Percentiles rank a stretch among this genome's conserved stretches.
These are phyloP conservation scores for Caenorhabditis brenneri DNA, from an alignment of 1,140 invertebrate genomes.

Conservation along the genomic window DNA sequence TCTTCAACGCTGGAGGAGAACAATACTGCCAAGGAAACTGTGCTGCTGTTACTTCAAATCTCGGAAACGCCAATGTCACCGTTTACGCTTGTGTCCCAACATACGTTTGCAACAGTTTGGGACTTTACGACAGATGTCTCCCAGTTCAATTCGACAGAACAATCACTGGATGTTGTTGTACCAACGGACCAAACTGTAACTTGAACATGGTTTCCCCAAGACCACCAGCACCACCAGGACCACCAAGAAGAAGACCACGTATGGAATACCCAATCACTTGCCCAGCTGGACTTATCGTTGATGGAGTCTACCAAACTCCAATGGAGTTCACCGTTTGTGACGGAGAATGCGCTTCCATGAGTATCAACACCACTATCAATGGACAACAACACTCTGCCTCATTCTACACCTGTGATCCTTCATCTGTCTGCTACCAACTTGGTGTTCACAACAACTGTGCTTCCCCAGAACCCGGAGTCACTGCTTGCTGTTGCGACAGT, in stretches of 20 bases:
- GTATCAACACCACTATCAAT: constrained; percentile 12
- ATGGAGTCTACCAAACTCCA: not conserved
- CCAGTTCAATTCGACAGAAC: constrained; percentile 5
- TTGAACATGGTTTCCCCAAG: not conserved
- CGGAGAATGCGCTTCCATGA: constrained; percentile 48
- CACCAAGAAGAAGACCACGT: constrained; percentile 14
- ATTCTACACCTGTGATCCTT: constrained; percentile 53
- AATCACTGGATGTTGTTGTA: constrained; percentile 54
- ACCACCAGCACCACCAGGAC: not conserved
- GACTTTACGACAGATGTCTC: constrained; percentile 30
- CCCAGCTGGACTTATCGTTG: constrained; percentile 26
- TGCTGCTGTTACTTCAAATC: constrained; percentile 33
- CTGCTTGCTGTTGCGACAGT: constrained; percentile 51
- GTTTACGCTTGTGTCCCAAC: constrained; percentile 44
- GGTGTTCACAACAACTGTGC: constrained; percentile 42
- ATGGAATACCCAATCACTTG: constrained; percentile 45
- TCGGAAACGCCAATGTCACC: constrained; percentile 16
- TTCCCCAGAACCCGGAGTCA: constrained; percentile 44
- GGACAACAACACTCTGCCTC: constrained; percentile 21
- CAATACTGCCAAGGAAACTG: constrained; percentile 42
- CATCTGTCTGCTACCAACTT: constrained; percentile 48
- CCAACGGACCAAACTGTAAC: constrained; percentile 50
- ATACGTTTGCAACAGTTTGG: constrained; percentile 39
- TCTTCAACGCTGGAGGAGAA: constrained; percentile 43
- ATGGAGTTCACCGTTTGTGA: constrained; percentile 26